Base-by-base conservation (phyloP, 2,888 invertebrate species). In the Taenaris catops region DNA sequence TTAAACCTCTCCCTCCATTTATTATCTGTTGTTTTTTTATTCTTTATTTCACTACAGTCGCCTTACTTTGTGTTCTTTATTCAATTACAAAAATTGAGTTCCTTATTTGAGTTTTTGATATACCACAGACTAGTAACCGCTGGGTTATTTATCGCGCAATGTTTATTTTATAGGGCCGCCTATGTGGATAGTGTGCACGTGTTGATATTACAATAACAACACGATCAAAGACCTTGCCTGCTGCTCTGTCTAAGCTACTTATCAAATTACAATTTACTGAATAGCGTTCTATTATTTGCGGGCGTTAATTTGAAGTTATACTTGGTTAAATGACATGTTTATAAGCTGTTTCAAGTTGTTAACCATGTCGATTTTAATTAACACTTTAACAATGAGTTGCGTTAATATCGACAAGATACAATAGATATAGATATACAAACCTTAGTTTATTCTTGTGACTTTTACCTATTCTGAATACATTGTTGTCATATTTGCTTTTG, bases 171-270 rank as follows among this genome's bases (percentile, higher is more conserved):
- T 27, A 36, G 31, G 38, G 44, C 25, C 36, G 43, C 33, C 35
- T 38, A 45, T 44, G 19, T 21, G 20, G 18, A 36, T 31, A 8
- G 38, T 28, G 8, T 39, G 57, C 71, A 74, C 66, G 69, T 74
- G 74, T 66, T 58, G 53, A 40, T 48, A 45, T 58, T 58, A 72
- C 63, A 72, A 75, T 70, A 78, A 74, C 80, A 78, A 44, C 48
- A 49, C 62, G 76, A 74, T 71, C 74, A 71, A 72, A 73, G 72
- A 73, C 73, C 75, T 54, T 57, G 50, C 47, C 60, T 57, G 51
- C 54, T 33, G 38, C 36, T 36, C 47, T 46, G 50, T 50, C 48
- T 46, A 50, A 49, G 46, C 46, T 44, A 38, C 35, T 46, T 44
- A 58, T 64, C 60, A 58, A 61, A 63, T 58, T 66, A 61, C 58